These are phyloP conservation scores for Chironomus tentans DNA, from an alignment of 2,888 invertebrate species.

Conservation along the genomic window DNA sequence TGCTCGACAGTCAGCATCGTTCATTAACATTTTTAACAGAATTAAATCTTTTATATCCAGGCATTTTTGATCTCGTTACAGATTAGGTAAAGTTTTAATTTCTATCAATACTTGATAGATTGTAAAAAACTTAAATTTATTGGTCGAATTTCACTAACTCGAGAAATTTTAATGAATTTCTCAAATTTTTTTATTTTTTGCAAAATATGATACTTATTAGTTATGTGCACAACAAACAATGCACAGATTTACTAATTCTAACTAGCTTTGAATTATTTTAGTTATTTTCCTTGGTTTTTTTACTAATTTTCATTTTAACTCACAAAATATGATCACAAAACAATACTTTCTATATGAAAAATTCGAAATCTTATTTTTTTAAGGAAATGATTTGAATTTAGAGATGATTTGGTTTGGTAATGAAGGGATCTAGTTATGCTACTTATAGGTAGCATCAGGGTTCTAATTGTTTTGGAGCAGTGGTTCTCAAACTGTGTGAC, in stretches of 20 bases:
- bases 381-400: not conserved
- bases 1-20: not conserved
- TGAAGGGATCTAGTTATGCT: too few relatives aligned
- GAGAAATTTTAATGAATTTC: not conserved
- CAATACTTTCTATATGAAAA: not conserved
- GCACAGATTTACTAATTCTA: not conserved
- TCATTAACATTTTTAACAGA: not conserved
- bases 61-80: too few relatives aligned
- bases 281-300: not conserved
- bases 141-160: constrained; percentile 27
- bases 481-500: too few relatives aligned
- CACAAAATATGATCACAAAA: not conserved
- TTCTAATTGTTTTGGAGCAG: too few relatives aligned
- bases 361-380: not conserved
- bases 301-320: not conserved
- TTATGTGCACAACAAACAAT: not conserved
- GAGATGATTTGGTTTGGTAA: too few relatives aligned
- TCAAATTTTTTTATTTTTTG: not conserved
- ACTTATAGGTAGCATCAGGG: too few relatives aligned
- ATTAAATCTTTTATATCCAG: not conserved
- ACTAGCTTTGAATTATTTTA: not conserved
- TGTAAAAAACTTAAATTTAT: not conserved
- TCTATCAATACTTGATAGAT: not conserved
- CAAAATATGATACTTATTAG: not conserved
- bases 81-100: too few relatives aligned